Base-by-base conservation (phyloP, 2,797 vertebrate genomes). In the Megaceryle alcyon region DNA sequence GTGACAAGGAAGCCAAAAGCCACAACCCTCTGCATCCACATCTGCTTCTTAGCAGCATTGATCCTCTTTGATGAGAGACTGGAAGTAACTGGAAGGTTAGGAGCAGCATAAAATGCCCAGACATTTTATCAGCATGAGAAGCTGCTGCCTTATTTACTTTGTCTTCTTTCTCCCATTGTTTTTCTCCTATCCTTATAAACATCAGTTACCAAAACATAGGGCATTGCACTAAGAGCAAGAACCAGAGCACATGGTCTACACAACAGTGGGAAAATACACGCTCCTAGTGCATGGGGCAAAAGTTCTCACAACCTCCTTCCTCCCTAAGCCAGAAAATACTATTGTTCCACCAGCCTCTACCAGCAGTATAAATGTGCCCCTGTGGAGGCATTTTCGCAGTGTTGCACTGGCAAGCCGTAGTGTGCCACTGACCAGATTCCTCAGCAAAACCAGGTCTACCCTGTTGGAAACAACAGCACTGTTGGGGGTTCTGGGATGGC, bases 21-120 rank as follows among this genome's bases (percentile, higher is more conserved):
- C 72, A 83, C 29, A 82, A 46, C 20, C 17, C 29, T 29, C 28
- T 2, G 4, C 2, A 4, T 3, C 22, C 16, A 23, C 2, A 0
- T 44, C 19, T 82, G 28, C 39, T 70, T 48, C 70, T 81, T 26
- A 61, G 51, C 15, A 78, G 35, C 57, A 57, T 2, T 44, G 28
- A 83, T 33, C 16, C 44, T 6, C 20, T 57, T 26, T 65, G 19
- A 1, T 76, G 43, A 22, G 23, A 84, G 49, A 53, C 22, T n/a
- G 51, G 63, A 88, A 81, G 41, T 25, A 75, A 76, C 44, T 12
- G 19, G 53, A 90, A 92, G 44, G 22, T 65, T 53, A 54, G 33
- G 13, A 82, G 12, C 5, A 79, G 54, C 16, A 72, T 13, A 68
- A 88, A 79, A 75, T 8, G 18, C 31, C 16, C 23, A 56, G 37